phyloP scores from a whole-genome alignment of 1,140 invertebrate species.

The Bombyx mandarina region DNA sequence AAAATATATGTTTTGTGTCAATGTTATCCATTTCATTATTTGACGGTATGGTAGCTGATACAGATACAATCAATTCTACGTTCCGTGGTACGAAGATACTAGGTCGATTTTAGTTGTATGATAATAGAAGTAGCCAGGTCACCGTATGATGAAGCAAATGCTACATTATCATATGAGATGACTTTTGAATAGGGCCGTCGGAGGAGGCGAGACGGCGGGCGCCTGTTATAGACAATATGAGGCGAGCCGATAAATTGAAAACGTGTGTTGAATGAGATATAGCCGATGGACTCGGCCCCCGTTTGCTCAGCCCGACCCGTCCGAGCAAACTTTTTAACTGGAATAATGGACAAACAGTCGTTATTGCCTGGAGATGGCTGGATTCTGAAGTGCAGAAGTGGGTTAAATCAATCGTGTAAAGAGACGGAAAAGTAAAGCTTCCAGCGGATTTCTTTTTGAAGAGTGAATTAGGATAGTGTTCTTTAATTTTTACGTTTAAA shows the following conservation, averaged over 20 bases:
- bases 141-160: constrained; percentile 6
- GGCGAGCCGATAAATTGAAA: constrained; percentile 42
- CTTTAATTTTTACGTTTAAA: too few relatives aligned
- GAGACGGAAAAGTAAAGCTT: too few relatives aligned
- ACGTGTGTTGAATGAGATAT: constrained; percentile 45
- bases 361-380: background rate
- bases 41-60: too few relatives aligned
- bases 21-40: too few relatives aligned
- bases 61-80: too few relatives aligned
- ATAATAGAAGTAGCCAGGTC: constrained; percentile 15
- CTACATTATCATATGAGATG: constrained; percentile 18
- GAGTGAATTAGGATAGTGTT: too few relatives aligned
- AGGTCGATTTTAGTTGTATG: too few relatives aligned
- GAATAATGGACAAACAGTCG: constrained; percentile 15
- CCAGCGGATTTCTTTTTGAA: too few relatives aligned
- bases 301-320: constrained; percentile 11
- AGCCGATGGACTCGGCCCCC: constrained; percentile 10
- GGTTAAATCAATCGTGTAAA: too few relatives aligned
- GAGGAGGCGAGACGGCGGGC: constrained; percentile 26
- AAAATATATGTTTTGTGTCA: too few relatives aligned
- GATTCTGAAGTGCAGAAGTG: too few relatives aligned
- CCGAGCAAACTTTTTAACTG: constrained; percentile 14
- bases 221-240: constrained; percentile 28
- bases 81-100: too few relatives aligned
- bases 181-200: constrained; percentile 22